Evolutionary conservation across 2,797 vertebrate genomes (phyloP), one percentile per base, ranked within the genome.

Genomic region (Platyrinchus mystaceus): DNA sequence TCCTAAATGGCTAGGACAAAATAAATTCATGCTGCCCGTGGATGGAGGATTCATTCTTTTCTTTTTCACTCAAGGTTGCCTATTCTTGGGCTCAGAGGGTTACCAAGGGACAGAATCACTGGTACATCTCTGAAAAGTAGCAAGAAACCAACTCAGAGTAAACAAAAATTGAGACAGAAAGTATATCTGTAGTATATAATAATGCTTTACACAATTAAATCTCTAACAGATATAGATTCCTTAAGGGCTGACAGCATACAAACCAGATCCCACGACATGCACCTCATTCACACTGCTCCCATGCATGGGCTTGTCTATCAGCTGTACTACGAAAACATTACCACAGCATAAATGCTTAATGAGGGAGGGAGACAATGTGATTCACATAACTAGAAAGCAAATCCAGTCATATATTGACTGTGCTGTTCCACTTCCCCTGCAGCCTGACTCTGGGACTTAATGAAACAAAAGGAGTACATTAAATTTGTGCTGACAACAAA

Each of bases 321-420:
- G 73, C 76, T 85, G 62, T 49, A 28, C 63, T 70, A 66, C 56
- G 67, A 37, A 96, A 94, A 92, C 77, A 30, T 88, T 74, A 76
- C 70, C 59, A 70, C 80, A 90, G 63, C 83, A 88, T 92, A 79
- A 93, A 94, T 90, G 56, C 84, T 96, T 96, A 94, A 91, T 94
- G 79, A 90, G 23, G 47, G 74, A 88, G 69, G 55, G 41, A 92
- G 79, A 69, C 76, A 60, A 67, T 9, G 55, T 93, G 94, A 95
- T 90, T 93, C 91, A 94, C 90, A 90, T 6, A 90, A 91, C 79
- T 28, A 76, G 87, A 93, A 88, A 95, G 76, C 44, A 94, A 94
- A 95, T 93, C 91, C 89, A 94, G 95, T 92, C 14, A 1, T 90
- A 74, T 94, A 94, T 95, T 89, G 89, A 95, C 89, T 58, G 37